Percentiles rank a stretch among this genome's conserved stretches.
These are phyloP conservation scores for Coreoperca whiteheadi DNA, from an alignment of 2,113 vertebrate species.

Conservation along the genomic window DNA sequence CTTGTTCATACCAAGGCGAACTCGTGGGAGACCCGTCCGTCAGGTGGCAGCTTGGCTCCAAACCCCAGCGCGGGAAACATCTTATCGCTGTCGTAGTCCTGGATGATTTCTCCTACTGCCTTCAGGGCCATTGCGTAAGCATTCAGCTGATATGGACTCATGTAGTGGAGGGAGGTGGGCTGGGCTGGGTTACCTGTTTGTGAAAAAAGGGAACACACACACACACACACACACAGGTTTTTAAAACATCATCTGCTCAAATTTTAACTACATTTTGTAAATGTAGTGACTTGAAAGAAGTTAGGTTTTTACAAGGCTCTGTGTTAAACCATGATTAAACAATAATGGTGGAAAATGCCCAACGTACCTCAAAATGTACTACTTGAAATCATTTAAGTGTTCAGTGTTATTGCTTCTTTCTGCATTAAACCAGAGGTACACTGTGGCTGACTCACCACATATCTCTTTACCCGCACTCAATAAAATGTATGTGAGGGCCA, in stretches of 20 bases:
- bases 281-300: background rate
- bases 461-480: background rate
- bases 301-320: too few species aligned
- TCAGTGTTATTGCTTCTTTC: background rate
- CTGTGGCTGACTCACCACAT: too few species aligned
- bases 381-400: too few species aligned
- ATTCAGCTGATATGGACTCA: slow-evolving; percentile 97
- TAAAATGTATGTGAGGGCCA: background rate
- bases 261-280: background rate
- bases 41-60: slow-evolving; percentile 96
- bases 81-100: slow-evolving; percentile 99
- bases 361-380: too few species aligned
- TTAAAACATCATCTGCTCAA: too few species aligned
- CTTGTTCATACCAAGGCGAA: slow-evolving; percentile 92
- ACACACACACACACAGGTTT: background rate
- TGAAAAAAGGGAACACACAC: background rate
- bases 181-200: slow-evolving; percentile 95
- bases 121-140: slow-evolving; percentile 97
- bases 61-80: slow-evolving; percentile 99
- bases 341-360: background rate
- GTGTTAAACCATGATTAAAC: too few species aligned
- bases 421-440: background rate
- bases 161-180: slow-evolving; percentile 97
- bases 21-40: slow-evolving; percentile 96
- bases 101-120: slow-evolving; percentile 97